Evolutionary conservation across 2,797 vertebrate species (phyloP).

Genomic region (Botia almorhae): DNA sequence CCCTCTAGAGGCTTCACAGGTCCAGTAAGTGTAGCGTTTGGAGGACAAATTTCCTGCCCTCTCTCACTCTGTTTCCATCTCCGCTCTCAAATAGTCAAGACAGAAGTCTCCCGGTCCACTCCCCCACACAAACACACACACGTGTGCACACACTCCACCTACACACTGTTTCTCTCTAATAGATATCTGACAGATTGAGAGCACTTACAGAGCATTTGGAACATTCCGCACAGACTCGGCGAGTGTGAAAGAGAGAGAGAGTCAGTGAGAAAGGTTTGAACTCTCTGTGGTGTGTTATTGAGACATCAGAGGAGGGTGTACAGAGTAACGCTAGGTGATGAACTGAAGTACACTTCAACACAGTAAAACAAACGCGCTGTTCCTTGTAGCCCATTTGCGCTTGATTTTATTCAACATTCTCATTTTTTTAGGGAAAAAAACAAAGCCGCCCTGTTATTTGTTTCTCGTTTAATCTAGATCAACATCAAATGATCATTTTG

Average conservation of each 20-base stretch:
- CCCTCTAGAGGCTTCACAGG: neutral
- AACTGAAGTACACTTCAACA: constrained; percentile 37
- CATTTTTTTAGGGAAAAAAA: constrained; percentile 4
- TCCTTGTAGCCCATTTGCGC: constrained; percentile 10
- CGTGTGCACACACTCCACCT: constrained; percentile 55
- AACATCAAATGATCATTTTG: constrained; percentile 19
- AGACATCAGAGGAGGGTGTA: constrained; percentile 34
- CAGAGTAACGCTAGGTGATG: constrained; percentile 29
- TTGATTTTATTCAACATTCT: constrained; percentile 4
- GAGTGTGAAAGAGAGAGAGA: constrained; percentile 31
- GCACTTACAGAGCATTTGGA: constrained; percentile 73
- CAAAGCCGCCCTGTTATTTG: constrained; percentile 23
- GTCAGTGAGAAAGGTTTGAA: constrained; percentile 47
- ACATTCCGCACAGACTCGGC: constrained; percentile 62
- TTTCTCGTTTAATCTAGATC: neutral
- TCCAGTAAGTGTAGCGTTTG: constrained; percentile 1
- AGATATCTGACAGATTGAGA: constrained; percentile 76
- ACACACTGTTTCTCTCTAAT: constrained; percentile 19
- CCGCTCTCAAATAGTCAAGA: constrained; percentile 10
- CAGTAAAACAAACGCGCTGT: constrained; percentile 17
- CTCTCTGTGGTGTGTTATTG: constrained; percentile 44
- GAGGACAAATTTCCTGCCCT: constrained; percentile 14
- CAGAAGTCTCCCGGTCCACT: constrained; percentile 33
- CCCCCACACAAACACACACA: constrained; percentile 1
- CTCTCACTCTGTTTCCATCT: neutral